Evolutionary conservation across 2,888 invertebrate species (phyloP).

Genomic region (Meghimatium bilineatum): DNA sequence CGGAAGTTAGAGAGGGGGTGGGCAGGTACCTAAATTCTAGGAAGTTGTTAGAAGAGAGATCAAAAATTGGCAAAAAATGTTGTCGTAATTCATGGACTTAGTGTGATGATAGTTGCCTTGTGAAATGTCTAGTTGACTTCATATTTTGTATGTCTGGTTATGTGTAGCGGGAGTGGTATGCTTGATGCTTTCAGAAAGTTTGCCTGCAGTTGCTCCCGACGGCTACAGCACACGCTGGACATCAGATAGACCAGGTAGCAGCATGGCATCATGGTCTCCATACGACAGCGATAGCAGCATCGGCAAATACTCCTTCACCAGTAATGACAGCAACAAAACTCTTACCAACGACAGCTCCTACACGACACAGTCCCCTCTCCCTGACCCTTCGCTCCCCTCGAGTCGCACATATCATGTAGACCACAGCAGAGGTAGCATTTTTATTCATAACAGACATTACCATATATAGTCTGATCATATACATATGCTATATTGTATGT

Average conservation of each 20-base stretch:
- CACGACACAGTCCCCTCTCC: not conserved
- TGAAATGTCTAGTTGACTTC: not conserved
- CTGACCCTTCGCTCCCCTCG: not conserved
- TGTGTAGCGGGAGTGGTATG: constrained; percentile 24
- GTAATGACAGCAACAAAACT: constrained; percentile 17
- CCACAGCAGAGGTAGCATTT: constrained; percentile 28
- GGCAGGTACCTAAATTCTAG: no score
- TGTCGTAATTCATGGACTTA: no score
- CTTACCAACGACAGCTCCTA: constrained; percentile 27
- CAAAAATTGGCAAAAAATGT: no score
- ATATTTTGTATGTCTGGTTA: not conserved
- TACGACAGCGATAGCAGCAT: constrained; percentile 25
- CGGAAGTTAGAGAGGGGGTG: no score
- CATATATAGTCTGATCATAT: not conserved
- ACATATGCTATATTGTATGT: no score
- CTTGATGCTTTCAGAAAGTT: constrained; percentile 36
- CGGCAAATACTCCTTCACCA: constrained; percentile 14
- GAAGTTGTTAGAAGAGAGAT: no score
- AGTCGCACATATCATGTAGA: not conserved
- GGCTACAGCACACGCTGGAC: not conserved
- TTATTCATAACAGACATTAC: not conserved
- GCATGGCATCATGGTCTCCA: constrained; percentile 41
- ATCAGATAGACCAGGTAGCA: constrained; percentile 1
- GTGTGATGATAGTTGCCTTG: not conserved
- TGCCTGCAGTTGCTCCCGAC: not conserved